Evolutionary conservation across 2,888 invertebrate genomes (phyloP).

Genomic region (Erynnis tages): DNA sequence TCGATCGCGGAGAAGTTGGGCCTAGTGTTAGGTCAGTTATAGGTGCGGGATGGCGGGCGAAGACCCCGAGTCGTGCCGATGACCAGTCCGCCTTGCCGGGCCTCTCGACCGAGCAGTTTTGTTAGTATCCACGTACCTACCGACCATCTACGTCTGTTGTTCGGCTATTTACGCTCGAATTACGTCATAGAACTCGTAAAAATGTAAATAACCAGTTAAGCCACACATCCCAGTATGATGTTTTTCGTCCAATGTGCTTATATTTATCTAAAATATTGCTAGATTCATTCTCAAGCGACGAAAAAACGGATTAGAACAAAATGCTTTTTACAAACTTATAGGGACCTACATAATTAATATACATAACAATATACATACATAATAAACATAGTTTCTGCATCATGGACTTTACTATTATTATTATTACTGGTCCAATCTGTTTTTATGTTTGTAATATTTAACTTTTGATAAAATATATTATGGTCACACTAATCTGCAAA

Average conservation of each 20-base stretch:
- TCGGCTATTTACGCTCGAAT: constrained; percentile 8
- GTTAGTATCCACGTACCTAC: constrained; percentile 32
- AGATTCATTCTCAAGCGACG: too few relatives aligned
- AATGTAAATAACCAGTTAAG: constrained; percentile 6
- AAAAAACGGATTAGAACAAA: too few relatives aligned
- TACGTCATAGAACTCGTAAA: constrained; percentile 19
- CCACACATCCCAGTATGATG: not conserved
- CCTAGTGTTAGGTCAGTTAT: constrained; percentile 73
- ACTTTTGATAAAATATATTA: too few relatives aligned
- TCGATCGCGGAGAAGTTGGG: constrained; percentile 49
- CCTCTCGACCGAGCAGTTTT: constrained; percentile 41
- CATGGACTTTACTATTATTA: too few relatives aligned
- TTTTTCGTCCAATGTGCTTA: not conserved
- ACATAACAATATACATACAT: too few relatives aligned
- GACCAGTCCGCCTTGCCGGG: constrained; percentile 56
- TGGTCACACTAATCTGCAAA: too few relatives aligned
- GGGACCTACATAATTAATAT: too few relatives aligned
- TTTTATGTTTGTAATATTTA: too few relatives aligned
- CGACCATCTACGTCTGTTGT: constrained; percentile 12
- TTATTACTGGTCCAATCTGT: too few relatives aligned
- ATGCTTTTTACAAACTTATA: too few relatives aligned
- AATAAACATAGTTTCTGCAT: too few relatives aligned
- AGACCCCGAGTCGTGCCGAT: constrained; percentile 57
- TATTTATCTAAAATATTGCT: not conserved
- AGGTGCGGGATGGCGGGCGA: constrained; percentile 48